phyloP scores from a whole-genome alignment of 2,888 invertebrate genomes.

The Caenorhabditis becei region DNA sequence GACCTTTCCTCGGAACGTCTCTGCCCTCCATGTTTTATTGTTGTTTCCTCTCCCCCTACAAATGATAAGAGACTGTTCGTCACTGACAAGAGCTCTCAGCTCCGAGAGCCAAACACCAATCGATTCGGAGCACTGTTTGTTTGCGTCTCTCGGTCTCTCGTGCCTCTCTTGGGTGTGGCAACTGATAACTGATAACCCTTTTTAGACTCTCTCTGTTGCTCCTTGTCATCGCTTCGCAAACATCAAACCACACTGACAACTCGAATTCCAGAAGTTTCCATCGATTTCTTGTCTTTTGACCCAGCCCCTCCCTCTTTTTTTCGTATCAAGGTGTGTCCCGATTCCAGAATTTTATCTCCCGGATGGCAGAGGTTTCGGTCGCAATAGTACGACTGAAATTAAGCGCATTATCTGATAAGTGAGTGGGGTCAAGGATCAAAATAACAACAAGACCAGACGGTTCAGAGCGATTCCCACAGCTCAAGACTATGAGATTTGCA shows the following conservation, averaged over 20 bases:
- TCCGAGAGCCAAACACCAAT: constrained; percentile 34
- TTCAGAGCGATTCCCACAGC: constrained; percentile 41
- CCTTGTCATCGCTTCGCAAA: neutral
- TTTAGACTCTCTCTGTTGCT: neutral
- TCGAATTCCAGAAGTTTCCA: constrained; percentile 17
- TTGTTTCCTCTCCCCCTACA: neutral
- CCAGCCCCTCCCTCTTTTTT: neutral
- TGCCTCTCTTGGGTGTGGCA: constrained; percentile 41
- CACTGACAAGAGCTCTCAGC: constrained; percentile 19
- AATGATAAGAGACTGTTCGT: constrained; percentile 21
- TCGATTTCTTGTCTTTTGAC: constrained; percentile 17
- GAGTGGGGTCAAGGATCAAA: constrained; percentile 2
- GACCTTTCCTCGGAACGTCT: too few species aligned
- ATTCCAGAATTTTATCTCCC: neutral
- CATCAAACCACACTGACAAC: neutral
- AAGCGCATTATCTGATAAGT: constrained; percentile 53
- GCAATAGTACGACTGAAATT: constrained; percentile 46
- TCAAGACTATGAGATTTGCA: constrained; percentile 57
- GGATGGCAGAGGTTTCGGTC: constrained; percentile 52
- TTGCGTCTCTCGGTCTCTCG: constrained; percentile 30
- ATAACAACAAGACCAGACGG: neutral
- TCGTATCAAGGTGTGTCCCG: too few species aligned
- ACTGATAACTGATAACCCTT: constrained; percentile 36
- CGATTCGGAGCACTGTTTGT: constrained; percentile 32
- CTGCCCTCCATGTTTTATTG: too few species aligned